Conservation (phyloP, 2,888 invertebrate genomes). For the Harmothoe impar region DNA sequence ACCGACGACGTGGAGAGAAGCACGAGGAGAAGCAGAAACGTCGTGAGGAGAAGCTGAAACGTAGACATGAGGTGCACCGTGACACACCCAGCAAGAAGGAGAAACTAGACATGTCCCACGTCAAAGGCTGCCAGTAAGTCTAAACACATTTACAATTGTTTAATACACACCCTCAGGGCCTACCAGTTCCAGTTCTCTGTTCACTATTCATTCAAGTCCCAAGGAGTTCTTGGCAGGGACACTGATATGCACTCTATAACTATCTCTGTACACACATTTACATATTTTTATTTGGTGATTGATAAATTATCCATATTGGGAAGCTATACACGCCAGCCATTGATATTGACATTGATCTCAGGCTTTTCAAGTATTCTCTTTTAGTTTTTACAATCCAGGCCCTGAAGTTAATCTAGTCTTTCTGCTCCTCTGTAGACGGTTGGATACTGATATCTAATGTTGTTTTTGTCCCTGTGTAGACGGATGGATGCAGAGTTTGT, state of each 20-base stretch:
- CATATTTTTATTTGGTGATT: not conserved
- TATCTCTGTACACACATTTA: not conserved
- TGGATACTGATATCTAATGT: not conserved
- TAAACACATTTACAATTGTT: not conserved
- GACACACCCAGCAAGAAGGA: slow-evolving; percentile 72
- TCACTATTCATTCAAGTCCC: no score
- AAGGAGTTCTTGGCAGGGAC: no score
- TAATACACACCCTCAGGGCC: no score
- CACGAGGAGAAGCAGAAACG: slow-evolving; percentile 72
- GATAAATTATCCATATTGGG: no score
- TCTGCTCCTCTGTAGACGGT: no score
- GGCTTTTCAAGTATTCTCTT: no score
- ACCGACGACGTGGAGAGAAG: slow-evolving; percentile 74
- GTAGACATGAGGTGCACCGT: slow-evolving; percentile 72
- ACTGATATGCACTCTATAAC: no score
- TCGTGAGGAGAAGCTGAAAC: slow-evolving; percentile 70
- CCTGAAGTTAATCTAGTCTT: no score
- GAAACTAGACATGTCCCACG: slow-evolving; percentile 70
- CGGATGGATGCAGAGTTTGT: slow-evolving; percentile 75
- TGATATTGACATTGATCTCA: no score
- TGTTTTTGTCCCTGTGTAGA: slow-evolving; percentile 59
- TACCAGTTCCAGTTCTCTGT: no score
- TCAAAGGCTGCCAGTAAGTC: slow-evolving; percentile 40
- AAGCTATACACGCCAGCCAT: no score
- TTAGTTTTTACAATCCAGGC: no score